These are phyloP conservation scores for Euura lappo DNA, from an alignment of 1,140 invertebrate genomes.

Conservation along the genomic window DNA sequence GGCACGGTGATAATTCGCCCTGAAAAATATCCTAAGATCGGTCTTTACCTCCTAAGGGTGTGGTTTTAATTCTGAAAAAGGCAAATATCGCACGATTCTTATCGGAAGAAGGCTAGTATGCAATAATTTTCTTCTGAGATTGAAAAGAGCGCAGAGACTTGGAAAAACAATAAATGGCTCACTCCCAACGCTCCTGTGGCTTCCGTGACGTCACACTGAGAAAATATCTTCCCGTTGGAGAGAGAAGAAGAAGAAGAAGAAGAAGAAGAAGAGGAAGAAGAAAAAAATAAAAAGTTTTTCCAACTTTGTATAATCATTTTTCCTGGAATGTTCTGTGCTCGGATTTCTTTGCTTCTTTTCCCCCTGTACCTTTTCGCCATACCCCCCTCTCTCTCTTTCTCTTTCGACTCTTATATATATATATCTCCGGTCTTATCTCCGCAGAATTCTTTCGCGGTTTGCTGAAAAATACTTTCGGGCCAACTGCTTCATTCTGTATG, in stretches of 20 bases:
- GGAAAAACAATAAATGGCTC: not conserved
- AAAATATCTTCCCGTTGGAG: not conserved
- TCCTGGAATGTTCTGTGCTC: conserved; percentile 43
- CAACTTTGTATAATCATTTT: conserved; percentile 54
- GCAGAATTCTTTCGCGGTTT: conserved; percentile 33
- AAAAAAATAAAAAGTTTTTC: conserved; percentile 37
- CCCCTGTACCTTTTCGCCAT: conserved; percentile 8
- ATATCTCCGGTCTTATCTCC: conserved; percentile 34
- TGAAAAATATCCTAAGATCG: conserved; percentile 50
- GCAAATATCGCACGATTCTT: too few species aligned
- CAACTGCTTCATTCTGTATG: not conserved
- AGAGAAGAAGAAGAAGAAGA: too few species aligned
- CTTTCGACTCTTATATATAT: not conserved
- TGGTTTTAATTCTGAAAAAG: too few species aligned
- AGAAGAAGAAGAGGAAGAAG: too few species aligned
- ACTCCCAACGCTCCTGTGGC: not conserved
- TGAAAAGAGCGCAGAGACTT: not conserved
- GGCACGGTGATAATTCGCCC: conserved; percentile 34
- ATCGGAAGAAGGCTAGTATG: not conserved
- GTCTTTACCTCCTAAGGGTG: conserved; percentile 21
- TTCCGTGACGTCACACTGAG: not conserved
- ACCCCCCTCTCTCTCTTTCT: not conserved
- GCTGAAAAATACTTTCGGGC: not conserved
- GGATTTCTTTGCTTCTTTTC: conserved; percentile 10
- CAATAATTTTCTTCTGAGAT: not conserved